Evolutionary conservation across 2,888 invertebrate species (phyloP).

Genomic region (Phania funesta): DNA sequence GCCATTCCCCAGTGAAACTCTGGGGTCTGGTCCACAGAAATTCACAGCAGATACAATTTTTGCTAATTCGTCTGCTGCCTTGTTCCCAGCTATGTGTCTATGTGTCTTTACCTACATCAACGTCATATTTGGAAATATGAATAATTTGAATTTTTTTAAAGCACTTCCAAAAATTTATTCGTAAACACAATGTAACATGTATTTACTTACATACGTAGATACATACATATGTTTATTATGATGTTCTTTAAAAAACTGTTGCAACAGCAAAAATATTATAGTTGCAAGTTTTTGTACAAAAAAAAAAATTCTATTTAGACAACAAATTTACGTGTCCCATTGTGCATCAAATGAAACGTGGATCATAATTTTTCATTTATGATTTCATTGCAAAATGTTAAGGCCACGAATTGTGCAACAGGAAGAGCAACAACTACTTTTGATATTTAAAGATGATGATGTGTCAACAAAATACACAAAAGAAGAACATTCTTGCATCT

Average conservation of each 20-base stretch:
- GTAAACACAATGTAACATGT: not conserved
- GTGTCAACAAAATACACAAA: constrained; percentile 5
- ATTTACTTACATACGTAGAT: too few species aligned
- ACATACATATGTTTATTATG: not conserved
- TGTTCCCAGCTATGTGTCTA: too few species aligned
- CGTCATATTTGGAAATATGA: too few species aligned
- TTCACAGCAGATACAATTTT: too few species aligned
- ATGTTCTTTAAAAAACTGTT: not conserved
- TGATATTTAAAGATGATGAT: constrained; percentile 32
- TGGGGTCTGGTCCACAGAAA: too few species aligned
- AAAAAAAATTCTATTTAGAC: not conserved
- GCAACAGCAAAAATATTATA: not conserved
- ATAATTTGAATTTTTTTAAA: too few species aligned
- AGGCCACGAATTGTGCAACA: not conserved
- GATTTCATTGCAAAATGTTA: constrained; percentile 34
- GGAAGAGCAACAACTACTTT: not conserved
- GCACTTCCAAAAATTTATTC: too few species aligned
- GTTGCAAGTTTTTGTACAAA: not conserved
- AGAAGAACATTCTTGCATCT: not conserved
- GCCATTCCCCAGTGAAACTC: too few species aligned
- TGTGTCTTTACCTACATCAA: too few species aligned
- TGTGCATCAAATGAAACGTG: constrained; percentile 9
- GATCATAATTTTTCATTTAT: constrained; percentile 40
- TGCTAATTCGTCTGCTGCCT: too few species aligned
- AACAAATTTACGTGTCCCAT: constrained; percentile 21